Percentiles rank a stretch among this genome's conserved stretches.
Evolutionary conservation across 1,140 invertebrate species (phyloP).

Genomic region (Drosophila azteca): DNA sequence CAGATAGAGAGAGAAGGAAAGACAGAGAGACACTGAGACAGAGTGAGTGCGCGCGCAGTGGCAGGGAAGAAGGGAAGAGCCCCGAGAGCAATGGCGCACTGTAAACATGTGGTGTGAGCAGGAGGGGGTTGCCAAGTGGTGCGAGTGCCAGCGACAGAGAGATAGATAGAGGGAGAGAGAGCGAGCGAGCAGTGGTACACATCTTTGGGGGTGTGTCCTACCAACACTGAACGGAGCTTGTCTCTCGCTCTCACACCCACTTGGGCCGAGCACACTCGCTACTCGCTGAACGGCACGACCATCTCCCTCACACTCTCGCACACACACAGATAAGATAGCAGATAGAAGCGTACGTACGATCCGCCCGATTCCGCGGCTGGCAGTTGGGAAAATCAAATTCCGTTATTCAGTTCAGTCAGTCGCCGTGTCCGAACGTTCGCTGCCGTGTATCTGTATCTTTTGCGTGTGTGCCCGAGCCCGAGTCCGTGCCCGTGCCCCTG

Average conservation of each 20-base stretch:
- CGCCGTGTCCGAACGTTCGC: slow-evolving; percentile 21
- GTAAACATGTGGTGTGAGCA: slow-evolving; percentile 51
- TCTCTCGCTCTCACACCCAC: slow-evolving; percentile 44
- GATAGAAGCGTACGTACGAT: slow-evolving; percentile 50
- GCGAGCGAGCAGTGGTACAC: slow-evolving; percentile 28
- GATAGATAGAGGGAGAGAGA: slow-evolving; percentile 14
- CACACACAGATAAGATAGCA: slow-evolving; percentile 25
- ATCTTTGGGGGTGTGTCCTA: slow-evolving; percentile 68
- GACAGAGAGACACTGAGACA: slow-evolving; percentile 18
- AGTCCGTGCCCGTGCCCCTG: not conserved
- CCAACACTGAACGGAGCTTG: slow-evolving; percentile 8
- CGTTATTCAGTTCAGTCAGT: slow-evolving; percentile 58
- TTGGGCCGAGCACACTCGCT: slow-evolving; percentile 48
- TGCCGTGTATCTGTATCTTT: slow-evolving; percentile 13
- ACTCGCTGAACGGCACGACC: slow-evolving; percentile 41
- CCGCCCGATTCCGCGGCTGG: slow-evolving; percentile 28
- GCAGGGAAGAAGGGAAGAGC: slow-evolving; percentile 17
- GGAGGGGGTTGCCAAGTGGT: not conserved
- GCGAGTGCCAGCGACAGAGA: not conserved
- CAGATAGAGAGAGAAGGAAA: slow-evolving; percentile 4
- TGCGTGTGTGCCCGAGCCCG: not conserved
- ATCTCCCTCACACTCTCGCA: slow-evolving; percentile 44
- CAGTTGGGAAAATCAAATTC: slow-evolving; percentile 65
- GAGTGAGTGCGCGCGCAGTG: slow-evolving; percentile 9
- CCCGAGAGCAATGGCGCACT: slow-evolving; percentile 70